phyloP scores from a whole-genome alignment of 2,888 invertebrate genomes.

The Cancer borealis region DNA sequence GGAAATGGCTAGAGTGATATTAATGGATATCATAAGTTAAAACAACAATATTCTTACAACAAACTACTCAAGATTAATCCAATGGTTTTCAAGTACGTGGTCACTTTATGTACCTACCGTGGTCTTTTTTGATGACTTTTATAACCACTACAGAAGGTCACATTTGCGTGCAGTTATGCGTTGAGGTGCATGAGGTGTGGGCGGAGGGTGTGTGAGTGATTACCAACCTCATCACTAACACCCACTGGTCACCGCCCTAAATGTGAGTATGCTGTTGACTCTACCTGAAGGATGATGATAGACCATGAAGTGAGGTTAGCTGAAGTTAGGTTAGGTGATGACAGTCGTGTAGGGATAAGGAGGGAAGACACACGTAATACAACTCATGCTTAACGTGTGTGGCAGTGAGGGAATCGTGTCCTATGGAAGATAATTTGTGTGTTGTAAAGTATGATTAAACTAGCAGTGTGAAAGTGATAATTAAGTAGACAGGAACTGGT shows the following conservation, averaged over 20 bases:
- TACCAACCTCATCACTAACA: background rate
- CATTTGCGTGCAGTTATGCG: too few species aligned
- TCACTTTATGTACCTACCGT: too few species aligned
- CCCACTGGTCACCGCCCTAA: background rate
- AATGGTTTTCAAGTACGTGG: too few species aligned
- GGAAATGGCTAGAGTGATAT: background rate
- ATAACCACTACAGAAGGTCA: background rate
- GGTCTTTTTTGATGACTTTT: background rate
- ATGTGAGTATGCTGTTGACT: background rate
- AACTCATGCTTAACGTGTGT: background rate
- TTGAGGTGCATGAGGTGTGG: background rate
- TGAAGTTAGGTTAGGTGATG: background rate
- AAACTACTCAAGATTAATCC: too few species aligned
- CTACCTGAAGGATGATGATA: background rate
- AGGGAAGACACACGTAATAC: background rate
- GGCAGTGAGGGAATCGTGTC: background rate
- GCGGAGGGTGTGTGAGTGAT: background rate
- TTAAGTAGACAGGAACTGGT: background rate
- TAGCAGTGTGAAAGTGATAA: background rate
- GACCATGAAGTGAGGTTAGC: background rate
- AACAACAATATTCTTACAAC: too few species aligned
- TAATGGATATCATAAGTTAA: background rate
- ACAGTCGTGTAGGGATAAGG: background rate
- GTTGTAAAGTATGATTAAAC: background rate
- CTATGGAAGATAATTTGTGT: background rate